Evolutionary conservation across 2,888 invertebrate genomes (phyloP).

Genomic region (Polydesmus complanatus): DNA sequence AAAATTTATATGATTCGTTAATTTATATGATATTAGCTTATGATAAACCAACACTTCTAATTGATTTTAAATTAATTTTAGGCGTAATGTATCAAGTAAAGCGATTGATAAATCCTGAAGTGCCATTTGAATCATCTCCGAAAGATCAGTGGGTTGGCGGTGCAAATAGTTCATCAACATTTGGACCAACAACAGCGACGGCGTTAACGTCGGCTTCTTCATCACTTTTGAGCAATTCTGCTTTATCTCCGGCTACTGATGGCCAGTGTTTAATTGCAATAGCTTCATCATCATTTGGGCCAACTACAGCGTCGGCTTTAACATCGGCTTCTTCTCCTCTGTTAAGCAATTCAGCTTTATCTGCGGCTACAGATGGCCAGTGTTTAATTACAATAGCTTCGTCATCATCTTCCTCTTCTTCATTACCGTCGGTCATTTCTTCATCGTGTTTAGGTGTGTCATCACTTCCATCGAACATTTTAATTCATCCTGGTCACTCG

Average conservation of each 20-base stretch:
- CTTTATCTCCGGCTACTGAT: not conserved
- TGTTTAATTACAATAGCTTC: constrained; percentile 2
- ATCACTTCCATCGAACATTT: constrained; percentile 8
- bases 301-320: constrained; percentile 2
- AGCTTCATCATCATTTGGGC: constrained; percentile 1
- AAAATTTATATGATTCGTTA: not conserved
- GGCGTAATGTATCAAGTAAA: constrained; percentile 78
- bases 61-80: constrained; percentile 20
- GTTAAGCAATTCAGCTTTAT: constrained; percentile 1
- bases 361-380: not conserved
- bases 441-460: constrained; percentile 14
- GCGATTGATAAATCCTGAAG: constrained; percentile 52
- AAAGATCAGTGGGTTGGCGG: constrained; percentile 17
- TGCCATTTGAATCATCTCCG: constrained; percentile 34
- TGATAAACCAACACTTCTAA: no score
- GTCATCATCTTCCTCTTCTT: constrained; percentile 12
- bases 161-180: not conserved
- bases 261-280: no score
- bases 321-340: constrained; percentile 9
- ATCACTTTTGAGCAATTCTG: constrained; percentile 3
- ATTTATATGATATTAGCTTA: not conserved
- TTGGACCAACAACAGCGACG: constrained; percentile 1
- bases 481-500: constrained; percentile 13
- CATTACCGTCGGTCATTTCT: constrained; percentile 11
- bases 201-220: constrained; percentile 8